These are phyloP conservation scores for Planococcus citri DNA, from an alignment of 1,140 invertebrate genomes.

Conservation along the genomic window DNA sequence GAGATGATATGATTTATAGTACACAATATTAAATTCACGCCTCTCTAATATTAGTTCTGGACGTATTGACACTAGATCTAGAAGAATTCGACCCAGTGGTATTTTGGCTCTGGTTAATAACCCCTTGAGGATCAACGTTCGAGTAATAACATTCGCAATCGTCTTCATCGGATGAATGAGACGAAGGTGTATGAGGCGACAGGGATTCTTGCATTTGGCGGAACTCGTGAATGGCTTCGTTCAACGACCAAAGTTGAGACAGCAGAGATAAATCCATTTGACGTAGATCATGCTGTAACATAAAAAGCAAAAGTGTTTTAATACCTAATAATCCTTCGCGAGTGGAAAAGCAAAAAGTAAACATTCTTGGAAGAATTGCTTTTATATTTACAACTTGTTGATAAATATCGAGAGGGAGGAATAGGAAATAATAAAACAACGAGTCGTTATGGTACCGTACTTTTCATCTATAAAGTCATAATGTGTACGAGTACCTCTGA, in stretches of 20 bases:
- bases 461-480: too few relatives aligned
- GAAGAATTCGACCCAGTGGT: neutral
- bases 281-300: constrained; percentile 67
- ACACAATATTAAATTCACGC: neutral
- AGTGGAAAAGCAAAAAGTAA: too few relatives aligned
- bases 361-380: too few relatives aligned
- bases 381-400: too few relatives aligned
- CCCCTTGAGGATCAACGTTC: neutral
- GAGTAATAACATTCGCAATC: neutral
- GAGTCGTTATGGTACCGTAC: too few relatives aligned
- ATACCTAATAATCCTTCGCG: too few relatives aligned
- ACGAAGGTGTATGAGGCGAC: constrained; percentile 44
- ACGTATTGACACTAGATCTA: neutral
- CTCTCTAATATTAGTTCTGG: neutral
- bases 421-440: too few relatives aligned
- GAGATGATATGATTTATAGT: neutral
- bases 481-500: neutral
- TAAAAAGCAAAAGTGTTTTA: constrained; percentile 34
- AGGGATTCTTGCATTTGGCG: constrained; percentile 51
- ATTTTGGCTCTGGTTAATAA: neutral
- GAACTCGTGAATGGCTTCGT: constrained; percentile 78
- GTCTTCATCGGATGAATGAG: constrained; percentile 11
- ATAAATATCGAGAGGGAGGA: too few relatives aligned
- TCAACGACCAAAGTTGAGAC: constrained; percentile 74
- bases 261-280: constrained; percentile 71